Base-by-base conservation (phyloP, 2,797 vertebrate genomes). In the Hipposideros larvatus region DNA sequence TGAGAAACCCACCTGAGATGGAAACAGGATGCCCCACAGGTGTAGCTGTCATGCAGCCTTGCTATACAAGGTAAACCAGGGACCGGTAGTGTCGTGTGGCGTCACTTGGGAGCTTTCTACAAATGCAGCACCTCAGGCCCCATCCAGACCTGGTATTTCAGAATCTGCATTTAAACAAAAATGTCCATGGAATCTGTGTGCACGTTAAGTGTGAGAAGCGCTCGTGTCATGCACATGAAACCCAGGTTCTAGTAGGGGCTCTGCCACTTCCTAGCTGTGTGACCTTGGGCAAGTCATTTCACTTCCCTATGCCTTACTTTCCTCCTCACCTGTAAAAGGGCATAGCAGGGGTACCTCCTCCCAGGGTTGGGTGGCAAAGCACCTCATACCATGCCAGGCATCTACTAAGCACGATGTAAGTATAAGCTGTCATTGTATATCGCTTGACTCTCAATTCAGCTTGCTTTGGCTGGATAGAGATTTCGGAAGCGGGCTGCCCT, bases 161-260 rank as follows among this genome's bases (percentile, higher is more conserved):
- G 59, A 55, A 53, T 61, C 48, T 94, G 55, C 18, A 4, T 77
- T 82, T 63, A 10, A 4, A 37, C 15, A 5, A 19, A 70, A 28
- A 51, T 43, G 15, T 31, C 48, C 0, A 0, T 22, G 19, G n/a
- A 24, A 11, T 4, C 0, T 51, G 46, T 0, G 1, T 19, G 46
- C 43, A 10, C 1, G 2, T 24, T 46, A 22, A 15, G n/a, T 65
- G 2, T 59, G 22, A 46, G 9, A 82, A 61, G 70, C 7, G 7
- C 63, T 10, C 5, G 11, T 4, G 4, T 26, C 2, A 22, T 2
- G 18, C 37, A 43, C 18, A 0, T 5, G n/a, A 66, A 37, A 66
- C 65, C 8, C 46, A 4, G 26, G 11, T 43, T 79, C 57, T 21
- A 9, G 46, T 79, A 57, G 79, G 4, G 41, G 21, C 43, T 78